Evolutionary conservation across 2,797 vertebrate species (phyloP), one percentile per base, ranked within the genome.

Genomic region (Cyprinodon diabolis): DNA sequence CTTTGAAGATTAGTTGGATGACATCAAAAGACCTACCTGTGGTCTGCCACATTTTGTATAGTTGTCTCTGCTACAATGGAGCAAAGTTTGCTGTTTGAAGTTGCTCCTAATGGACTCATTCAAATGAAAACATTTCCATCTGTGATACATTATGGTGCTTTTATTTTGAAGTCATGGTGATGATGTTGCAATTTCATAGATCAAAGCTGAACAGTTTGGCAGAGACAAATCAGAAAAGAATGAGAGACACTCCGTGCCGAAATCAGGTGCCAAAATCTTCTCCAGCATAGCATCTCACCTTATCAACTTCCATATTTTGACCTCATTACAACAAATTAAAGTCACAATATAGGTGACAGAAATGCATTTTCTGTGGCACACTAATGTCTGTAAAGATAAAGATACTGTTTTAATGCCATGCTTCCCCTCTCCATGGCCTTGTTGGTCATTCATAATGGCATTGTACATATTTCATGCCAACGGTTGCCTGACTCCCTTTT

Each of bases 381-480:
- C 69, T 25, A 57, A 8, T 56, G 68, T 68, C 35, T 66, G 30
- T 69, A 62, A 71, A 78, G 60, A 78, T 72, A 23, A n/a, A n/a
- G 0, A 30, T 30, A 30, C 37, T 37, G 45, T 45, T 68, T 57
- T 15, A 9, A 30, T 6, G 12, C 69, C 55, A 6, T n/a, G 1
- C 15, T 58, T 51, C 10, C 3, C n/a, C 14, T 74, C 55, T 72
- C 71, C 1, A 7, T 21, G 23, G 78, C 72, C 56, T 73, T 21
- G 13, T 75, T 75, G 82, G 79, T 85, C 82, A 68, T 60, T 75
- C 66, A 73, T 89, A 87, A 86, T 81, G 86, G 89, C 66, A 77
- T 75, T 68, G 69, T 77, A 55, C 83, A 90, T 89, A 87, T 90
- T 89, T 92, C 82, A 89, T 87, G 75, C 70, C 83, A 84, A 80